Evolutionary conservation across 2,797 vertebrate species (phyloP), one percentile per base, ranked within the genome.

Genomic region (Xenops minutus): DNA sequence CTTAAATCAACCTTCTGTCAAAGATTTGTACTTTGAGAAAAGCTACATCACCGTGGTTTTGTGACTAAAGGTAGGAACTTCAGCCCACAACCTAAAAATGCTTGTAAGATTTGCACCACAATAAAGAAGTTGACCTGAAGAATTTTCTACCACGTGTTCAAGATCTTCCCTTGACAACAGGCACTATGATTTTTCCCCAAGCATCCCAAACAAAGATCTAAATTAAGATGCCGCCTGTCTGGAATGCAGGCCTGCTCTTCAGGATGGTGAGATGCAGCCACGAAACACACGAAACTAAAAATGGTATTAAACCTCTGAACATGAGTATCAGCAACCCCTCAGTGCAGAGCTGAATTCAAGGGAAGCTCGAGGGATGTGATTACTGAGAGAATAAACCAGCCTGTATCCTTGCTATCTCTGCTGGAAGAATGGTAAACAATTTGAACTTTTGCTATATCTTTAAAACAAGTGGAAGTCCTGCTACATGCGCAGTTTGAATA

Each of bases 221-320:
- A 96, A 94, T 93, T 94, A 93, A 97, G 91, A 96, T 91, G 91
- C 67, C 29, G 78, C 82, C 87, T 36, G 78, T 91, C 89, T 94
- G 93, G 94, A 95, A 97, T 90, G 94, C 32, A 24, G 73, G 49
- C 78, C 46, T 39, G 83, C 48, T 93, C 78, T 76, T 93, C 74
- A 30, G 55, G 87, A 93, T 3, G 72, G 81, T 3, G 0, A 97
- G 87, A 80, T 2, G 0, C 55, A 72, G 68, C 61, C 74, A 89
- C 9, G 29, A 43, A 93, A 90, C 5, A 19, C 75, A 72, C 54
- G 48, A 75, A 89, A 80, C 81, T 91, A 91, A 93, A 96, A 82
- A 88, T 80, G 64, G 59, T 51, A 80, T 75, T 51, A 78, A 88
- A 75, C 52, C 37, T 74, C 61, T 71, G 56, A 82, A 83, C 87